Conservation (phyloP, 2,113 vertebrate genomes). For the Gallinago paraguaiae region DNA sequence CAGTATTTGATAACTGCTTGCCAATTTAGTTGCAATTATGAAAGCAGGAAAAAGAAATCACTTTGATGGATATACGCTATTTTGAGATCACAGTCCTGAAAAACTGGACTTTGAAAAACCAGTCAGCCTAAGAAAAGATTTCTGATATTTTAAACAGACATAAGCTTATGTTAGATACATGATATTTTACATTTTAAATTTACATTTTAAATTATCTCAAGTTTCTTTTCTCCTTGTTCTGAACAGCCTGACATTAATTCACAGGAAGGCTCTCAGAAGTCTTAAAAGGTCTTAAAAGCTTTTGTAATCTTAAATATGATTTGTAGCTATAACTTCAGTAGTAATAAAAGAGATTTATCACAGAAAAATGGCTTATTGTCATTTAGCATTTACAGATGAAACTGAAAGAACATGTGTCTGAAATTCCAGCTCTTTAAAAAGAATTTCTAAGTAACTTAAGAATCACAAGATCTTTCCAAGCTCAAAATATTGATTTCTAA, state of each 20-base stretch:
- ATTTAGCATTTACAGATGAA: neutral
- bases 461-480: slow-evolving; percentile 1
- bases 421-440: neutral
- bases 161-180: neutral
- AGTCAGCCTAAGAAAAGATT: neutral
- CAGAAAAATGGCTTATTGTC: neutral
- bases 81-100: neutral
- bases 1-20: neutral
- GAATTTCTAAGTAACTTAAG: neutral
- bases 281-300: neutral
- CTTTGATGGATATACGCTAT: fast-evolving
- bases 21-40: neutral
- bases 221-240: neutral
- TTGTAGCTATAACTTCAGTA: neutral
- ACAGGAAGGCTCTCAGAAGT: neutral
- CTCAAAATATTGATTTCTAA: neutral
- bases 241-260: neutral
- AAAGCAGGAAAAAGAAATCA: neutral
- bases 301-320: neutral
- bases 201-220: neutral
- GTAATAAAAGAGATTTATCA: neutral
- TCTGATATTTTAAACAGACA: neutral
- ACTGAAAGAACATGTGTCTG: neutral
- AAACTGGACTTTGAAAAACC: neutral
- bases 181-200: neutral